Percentiles rank a stretch among this genome's conserved stretches.
Conservation (phyloP, 2,888 invertebrate species). For the Papilio protenor region DNA sequence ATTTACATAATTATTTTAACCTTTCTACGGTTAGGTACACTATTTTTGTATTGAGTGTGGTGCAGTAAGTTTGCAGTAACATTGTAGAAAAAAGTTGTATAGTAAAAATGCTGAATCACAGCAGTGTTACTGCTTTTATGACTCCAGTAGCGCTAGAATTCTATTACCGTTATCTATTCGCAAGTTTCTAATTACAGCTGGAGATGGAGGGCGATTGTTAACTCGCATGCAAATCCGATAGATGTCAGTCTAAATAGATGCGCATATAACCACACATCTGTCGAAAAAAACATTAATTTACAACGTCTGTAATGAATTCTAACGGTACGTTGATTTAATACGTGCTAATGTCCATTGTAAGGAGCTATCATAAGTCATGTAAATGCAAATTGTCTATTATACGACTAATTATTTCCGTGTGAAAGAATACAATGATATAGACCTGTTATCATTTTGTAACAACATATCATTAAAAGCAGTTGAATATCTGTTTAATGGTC, state of each 20-base stretch:
- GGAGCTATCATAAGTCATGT: conserved; percentile 43
- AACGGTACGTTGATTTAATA: conserved; percentile 48
- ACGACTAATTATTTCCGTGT: conserved; percentile 48
- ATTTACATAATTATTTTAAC: not conserved
- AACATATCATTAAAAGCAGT: conserved; percentile 46
- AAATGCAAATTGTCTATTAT: conserved; percentile 43
- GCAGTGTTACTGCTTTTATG: conserved; percentile 58
- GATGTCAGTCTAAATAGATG: conserved; percentile 64
- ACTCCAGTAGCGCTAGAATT: conserved; percentile 62
- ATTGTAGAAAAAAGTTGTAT: conserved; percentile 1
- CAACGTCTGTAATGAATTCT: conserved; percentile 44
- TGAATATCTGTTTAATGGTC: conserved; percentile 41
- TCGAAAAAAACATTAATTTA: conserved; percentile 43
- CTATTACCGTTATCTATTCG: conserved; percentile 70
- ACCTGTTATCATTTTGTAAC: conserved; percentile 45
- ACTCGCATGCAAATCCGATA: conserved; percentile 75
- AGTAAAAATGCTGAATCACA: conserved; percentile 47
- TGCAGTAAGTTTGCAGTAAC: conserved; percentile 11
- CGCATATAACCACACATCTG: conserved; percentile 54
- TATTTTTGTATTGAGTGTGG: not conserved
- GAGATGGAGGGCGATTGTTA: conserved; percentile 77
- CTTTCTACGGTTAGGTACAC: not conserved
- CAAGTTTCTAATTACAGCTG: conserved; percentile 78
- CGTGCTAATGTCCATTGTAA: conserved; percentile 45
- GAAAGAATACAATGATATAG: conserved; percentile 46